phyloP scores from a whole-genome alignment of 2,113 vertebrate species.

The Nicator chloris region DNA sequence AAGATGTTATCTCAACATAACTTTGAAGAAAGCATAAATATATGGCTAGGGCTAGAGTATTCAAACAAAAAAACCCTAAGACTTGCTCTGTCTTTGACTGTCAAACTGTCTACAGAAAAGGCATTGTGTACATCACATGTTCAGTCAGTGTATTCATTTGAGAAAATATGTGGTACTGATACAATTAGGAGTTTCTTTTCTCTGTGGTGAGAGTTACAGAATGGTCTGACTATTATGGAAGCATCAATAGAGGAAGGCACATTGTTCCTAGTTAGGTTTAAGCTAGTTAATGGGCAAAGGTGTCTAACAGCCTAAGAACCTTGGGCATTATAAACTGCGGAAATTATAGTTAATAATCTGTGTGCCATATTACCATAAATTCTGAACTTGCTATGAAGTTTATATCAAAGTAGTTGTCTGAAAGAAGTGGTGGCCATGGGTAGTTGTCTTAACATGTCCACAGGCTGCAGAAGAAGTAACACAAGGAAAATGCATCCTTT shows the following conservation, averaged over 20 bases:
- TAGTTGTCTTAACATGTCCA: background rate
- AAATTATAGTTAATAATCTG: background rate
- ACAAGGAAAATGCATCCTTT: background rate
- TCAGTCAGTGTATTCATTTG: background rate
- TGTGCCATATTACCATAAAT: background rate
- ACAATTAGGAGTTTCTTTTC: background rate
- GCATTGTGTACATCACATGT: rapidly evolving
- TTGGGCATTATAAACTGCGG: background rate
- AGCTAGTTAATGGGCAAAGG: background rate
- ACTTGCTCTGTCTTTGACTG: background rate
- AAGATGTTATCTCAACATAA: background rate
- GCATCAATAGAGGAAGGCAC: background rate
- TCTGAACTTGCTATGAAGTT: background rate
- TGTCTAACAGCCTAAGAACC: background rate
- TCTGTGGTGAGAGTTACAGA: background rate
- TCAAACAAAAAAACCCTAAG: background rate
- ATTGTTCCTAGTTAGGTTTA: background rate
- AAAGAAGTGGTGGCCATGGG: background rate
- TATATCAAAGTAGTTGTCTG: background rate
- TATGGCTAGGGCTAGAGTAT: background rate
- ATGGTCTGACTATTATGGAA: background rate
- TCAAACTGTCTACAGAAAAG: background rate
- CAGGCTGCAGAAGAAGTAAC: background rate
- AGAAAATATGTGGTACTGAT: background rate
- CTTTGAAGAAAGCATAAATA: background rate